Percentiles rank a stretch among this genome's conserved stretches.
Conservation (phyloP, 2,888 invertebrate species). For the Patella ulyssiponensis region DNA sequence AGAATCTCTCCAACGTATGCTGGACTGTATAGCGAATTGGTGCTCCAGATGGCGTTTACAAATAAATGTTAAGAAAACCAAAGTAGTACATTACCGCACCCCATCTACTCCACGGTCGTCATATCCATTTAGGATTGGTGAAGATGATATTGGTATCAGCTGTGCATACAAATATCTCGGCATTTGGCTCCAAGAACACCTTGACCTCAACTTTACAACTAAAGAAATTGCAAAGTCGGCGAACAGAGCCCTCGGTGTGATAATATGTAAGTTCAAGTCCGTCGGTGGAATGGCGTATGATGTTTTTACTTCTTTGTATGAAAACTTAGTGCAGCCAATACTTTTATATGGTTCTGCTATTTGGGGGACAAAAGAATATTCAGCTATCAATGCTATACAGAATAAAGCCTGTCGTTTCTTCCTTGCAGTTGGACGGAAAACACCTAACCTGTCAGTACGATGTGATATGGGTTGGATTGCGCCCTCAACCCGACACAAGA, state of each 20-base stretch:
- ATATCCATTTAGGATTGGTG: conserved; percentile 13
- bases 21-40: background rate
- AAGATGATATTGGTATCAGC: background rate
- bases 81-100: background rate
- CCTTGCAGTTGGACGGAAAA: no score
- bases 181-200: conserved; percentile 31
- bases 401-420: no score
- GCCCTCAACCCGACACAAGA: no score
- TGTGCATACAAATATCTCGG: conserved; percentile 25
- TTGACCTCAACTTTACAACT: conserved; percentile 14
- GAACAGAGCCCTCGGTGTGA: conserved; percentile 22
- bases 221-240: conserved; percentile 29
- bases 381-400: no score
- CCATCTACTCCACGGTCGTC: background rate
- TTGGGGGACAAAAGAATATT: no score
- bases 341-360: no score
- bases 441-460: no score
- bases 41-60: background rate
- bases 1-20: background rate
- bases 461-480: no score
- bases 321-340: no score
- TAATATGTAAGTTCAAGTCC: conserved; percentile 19
- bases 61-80: background rate
- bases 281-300: no score
- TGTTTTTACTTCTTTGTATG: no score